A percentile compares a stretch with the other conserved stretches of the same genome.
phyloP scores from a whole-genome alignment of 2,113 vertebrate genomes.

The Microcebus ravelobensis region DNA sequence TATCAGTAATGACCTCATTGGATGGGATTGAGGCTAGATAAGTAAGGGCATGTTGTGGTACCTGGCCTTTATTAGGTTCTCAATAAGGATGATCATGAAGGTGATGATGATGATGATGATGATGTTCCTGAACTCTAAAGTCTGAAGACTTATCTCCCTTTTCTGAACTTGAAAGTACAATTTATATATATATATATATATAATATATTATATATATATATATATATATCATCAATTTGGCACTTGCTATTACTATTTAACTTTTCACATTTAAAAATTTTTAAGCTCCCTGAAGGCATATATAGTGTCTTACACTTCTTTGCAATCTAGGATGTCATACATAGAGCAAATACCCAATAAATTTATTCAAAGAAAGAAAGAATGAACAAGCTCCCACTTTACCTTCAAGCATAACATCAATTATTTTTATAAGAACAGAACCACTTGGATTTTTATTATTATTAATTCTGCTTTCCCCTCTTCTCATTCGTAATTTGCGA shows the following conservation, averaged over 20 bases:
- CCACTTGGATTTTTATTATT: neutral
- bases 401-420: neutral
- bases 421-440: neutral
- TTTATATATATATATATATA: neutral
- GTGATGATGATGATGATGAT: neutral
- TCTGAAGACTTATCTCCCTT: neutral
- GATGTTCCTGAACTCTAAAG: neutral
- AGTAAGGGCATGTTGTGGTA: neutral
- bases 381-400: neutral
- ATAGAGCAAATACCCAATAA: neutral
- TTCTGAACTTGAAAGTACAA: neutral
- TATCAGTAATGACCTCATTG: neutral
- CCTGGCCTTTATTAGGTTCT: neutral
- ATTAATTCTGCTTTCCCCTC: neutral
- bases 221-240: neutral
- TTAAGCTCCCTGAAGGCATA: neutral
- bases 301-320: neutral
- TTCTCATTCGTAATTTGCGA: neutral
- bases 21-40: neutral
- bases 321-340: neutral
- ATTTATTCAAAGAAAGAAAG: neutral
- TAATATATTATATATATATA: no score
- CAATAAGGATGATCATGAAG: neutral
- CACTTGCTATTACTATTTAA: neutral
- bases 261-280: neutral